phyloP scores from a whole-genome alignment of 2,888 invertebrate species.

The Archips crataeganus region DNA sequence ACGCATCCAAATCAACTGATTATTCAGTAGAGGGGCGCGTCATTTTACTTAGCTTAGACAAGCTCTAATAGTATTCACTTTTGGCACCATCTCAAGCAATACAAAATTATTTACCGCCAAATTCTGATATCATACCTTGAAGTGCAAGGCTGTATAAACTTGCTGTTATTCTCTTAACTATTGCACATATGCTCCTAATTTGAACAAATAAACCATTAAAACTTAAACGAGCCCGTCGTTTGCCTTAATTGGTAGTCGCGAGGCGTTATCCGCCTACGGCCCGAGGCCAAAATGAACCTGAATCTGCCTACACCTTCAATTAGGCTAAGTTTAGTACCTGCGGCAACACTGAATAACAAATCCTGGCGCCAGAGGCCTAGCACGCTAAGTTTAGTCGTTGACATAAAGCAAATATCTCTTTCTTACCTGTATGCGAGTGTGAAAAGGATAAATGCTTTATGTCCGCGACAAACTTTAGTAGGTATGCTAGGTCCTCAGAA shows the following conservation, averaged over 20 bases:
- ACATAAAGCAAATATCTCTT: neutral
- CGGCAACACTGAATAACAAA: slow-evolving; percentile 45
- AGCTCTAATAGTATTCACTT: too few relatives aligned
- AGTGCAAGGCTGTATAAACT: slow-evolving; percentile 18
- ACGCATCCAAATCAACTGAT: too few relatives aligned
- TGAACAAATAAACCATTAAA: slow-evolving; percentile 66
- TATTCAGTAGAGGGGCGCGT: too few relatives aligned
- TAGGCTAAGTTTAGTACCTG: slow-evolving; percentile 51
- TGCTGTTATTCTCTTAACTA: slow-evolving; percentile 43
- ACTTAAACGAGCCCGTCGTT: slow-evolving; percentile 67
- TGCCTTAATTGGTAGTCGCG: slow-evolving; percentile 73
- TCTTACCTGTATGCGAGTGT: neutral
- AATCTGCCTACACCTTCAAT: slow-evolving; percentile 73
- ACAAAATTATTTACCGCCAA: too few relatives aligned
- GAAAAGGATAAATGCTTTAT: neutral
- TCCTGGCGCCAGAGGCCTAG: slow-evolving; percentile 43
- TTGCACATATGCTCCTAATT: slow-evolving; percentile 67
- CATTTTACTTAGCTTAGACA: too few relatives aligned
- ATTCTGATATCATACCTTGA: neutral
- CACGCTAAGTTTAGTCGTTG: neutral
- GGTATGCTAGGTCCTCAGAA: slow-evolving; percentile 13
- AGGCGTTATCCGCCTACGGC: slow-evolving; percentile 66
- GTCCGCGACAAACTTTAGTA: neutral
- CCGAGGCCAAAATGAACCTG: slow-evolving; percentile 63
- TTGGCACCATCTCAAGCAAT: too few relatives aligned